These are phyloP conservation scores for Cyrtodaria siliqua DNA, from an alignment of 2,888 invertebrate species.

Conservation along the genomic window DNA sequence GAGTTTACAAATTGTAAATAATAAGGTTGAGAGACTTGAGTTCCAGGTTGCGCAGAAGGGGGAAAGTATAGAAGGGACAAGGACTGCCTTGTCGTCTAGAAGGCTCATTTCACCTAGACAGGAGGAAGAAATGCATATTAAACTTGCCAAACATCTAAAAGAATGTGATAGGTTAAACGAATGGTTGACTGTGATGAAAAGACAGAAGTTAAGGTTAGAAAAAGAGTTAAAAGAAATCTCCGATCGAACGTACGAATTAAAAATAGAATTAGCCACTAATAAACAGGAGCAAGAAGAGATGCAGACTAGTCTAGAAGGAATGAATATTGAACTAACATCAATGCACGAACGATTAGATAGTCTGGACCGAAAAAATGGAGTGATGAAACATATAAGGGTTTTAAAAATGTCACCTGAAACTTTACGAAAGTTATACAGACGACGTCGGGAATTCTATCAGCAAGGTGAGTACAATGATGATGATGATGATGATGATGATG, in stretches of 20 bases:
- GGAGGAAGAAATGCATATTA: slow-evolving; percentile 57
- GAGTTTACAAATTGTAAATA: slow-evolving; percentile 70
- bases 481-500: no score
- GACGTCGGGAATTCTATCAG: slow-evolving; percentile 59
- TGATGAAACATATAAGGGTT: slow-evolving; percentile 77
- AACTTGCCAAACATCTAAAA: slow-evolving; percentile 56
- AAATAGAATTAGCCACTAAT: slow-evolving; percentile 73
- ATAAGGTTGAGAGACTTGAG: slow-evolving; percentile 67
- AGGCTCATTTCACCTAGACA: slow-evolving; percentile 65
- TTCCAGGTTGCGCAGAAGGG: slow-evolving; percentile 64
- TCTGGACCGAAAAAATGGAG: slow-evolving; percentile 68
- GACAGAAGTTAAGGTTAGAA: slow-evolving; percentile 65
- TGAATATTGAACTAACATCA: slow-evolving; percentile 69
- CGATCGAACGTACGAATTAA: slow-evolving; percentile 74
- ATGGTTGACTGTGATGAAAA: slow-evolving; percentile 59
- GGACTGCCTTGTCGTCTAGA: slow-evolving; percentile 64
- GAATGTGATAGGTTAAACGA: slow-evolving; percentile 70
- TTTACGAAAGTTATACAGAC: slow-evolving; percentile 71
- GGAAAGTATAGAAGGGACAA: slow-evolving; percentile 67
- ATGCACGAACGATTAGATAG: slow-evolving; percentile 68
- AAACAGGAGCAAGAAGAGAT: slow-evolving; percentile 71
- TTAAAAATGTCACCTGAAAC: slow-evolving; percentile 78
- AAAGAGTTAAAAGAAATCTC: slow-evolving; percentile 68
- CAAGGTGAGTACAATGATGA: no score
- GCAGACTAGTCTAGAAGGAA: slow-evolving; percentile 60